Conservation (phyloP, 2,113 vertebrate genomes). For the Paradisaea rubra region DNA sequence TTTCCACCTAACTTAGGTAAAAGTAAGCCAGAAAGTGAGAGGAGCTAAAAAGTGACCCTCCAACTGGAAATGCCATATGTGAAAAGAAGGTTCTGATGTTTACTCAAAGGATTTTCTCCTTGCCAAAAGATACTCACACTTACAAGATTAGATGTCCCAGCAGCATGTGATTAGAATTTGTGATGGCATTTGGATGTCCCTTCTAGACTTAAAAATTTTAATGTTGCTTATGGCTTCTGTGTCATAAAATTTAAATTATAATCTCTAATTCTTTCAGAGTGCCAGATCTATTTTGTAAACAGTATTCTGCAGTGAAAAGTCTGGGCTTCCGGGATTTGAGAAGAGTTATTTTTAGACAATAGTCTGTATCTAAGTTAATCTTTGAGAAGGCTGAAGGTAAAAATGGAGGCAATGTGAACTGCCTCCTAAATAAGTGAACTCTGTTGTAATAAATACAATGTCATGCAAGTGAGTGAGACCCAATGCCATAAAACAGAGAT, state of each 20-base stretch:
- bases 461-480: background rate
- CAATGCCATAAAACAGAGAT: background rate
- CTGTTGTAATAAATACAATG: background rate
- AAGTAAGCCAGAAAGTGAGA: background rate
- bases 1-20: background rate
- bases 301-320: background rate
- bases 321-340: background rate
- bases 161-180: slow-evolving; percentile 4
- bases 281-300: background rate
- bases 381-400: background rate
- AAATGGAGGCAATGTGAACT: background rate
- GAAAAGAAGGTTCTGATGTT: background rate
- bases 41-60: background rate
- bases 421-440: background rate
- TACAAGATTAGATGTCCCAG: background rate
- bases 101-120: background rate
- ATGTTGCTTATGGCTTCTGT: background rate
- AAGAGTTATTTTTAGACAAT: background rate
- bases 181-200: background rate
- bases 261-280: background rate
- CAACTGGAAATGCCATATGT: background rate
- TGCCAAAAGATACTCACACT: background rate
- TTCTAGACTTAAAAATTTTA: background rate
- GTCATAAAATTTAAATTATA: slow-evolving; percentile 16
- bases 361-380: background rate